These are phyloP conservation scores for Chlorodrepanis virens DNA, from an alignment of 2,113 vertebrate genomes.

Conservation along the genomic window DNA sequence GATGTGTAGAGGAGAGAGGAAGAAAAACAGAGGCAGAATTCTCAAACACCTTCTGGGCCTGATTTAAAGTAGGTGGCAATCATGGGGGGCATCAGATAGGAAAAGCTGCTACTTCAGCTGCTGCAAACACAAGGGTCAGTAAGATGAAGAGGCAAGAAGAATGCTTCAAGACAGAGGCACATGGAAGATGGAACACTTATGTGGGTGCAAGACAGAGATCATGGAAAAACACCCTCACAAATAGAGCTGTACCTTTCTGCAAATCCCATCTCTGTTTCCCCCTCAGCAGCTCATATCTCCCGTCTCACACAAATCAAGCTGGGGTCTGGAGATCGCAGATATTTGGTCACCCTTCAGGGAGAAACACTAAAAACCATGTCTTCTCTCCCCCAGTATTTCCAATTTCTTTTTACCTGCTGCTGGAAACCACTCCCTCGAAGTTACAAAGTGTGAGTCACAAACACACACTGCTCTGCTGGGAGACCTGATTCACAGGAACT, in stretches of 20 bases:
- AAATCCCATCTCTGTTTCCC: accelerated
- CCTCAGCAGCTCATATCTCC: background rate
- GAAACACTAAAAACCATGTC: background rate
- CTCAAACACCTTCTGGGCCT: background rate
- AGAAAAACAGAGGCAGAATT: background rate
- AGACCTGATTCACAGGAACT: background rate
- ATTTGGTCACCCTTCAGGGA: background rate
- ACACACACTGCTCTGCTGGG: background rate
- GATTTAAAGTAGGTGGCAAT: background rate
- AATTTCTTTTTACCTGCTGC: background rate
- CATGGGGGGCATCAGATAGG: background rate
- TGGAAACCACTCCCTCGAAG: background rate
- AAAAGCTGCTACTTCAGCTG: background rate
- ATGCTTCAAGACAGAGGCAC: background rate
- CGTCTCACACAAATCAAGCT: background rate
- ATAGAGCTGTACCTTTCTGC: background rate
- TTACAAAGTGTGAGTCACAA: background rate
- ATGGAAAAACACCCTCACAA: background rate
- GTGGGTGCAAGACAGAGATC: background rate
- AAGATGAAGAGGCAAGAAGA: background rate
- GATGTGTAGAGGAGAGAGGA: background rate
- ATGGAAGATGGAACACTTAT: background rate
- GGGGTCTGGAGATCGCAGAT: background rate
- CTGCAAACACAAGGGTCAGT: background rate
- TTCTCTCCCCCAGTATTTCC: background rate